Percentiles rank a stretch among this genome's conserved stretches.
These are phyloP conservation scores for Ptilodon capucinus DNA, from an alignment of 2,888 invertebrate species.

Conservation along the genomic window DNA sequence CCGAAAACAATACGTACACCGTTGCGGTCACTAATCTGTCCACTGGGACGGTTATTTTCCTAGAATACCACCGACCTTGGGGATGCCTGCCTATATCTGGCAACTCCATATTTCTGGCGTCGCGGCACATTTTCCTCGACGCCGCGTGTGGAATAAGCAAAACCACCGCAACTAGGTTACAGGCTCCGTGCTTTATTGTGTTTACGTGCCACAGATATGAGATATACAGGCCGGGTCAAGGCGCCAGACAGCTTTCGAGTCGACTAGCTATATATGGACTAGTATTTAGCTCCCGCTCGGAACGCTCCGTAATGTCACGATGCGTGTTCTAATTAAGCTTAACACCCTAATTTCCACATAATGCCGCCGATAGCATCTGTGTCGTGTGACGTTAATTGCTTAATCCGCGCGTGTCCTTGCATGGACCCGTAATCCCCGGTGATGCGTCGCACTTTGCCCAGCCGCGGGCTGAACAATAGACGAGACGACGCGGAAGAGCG, in stretches of 20 bases:
- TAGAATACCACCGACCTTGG: conserved; percentile 44
- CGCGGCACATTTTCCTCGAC: conserved; percentile 48
- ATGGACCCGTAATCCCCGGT: conserved; percentile 49
- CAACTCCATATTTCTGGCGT: conserved; percentile 42
- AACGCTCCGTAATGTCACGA: conserved; percentile 57
- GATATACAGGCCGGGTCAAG: conserved; percentile 77
- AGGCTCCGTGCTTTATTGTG: conserved; percentile 75
- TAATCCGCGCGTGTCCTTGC: conserved; percentile 68
- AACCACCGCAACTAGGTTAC: conserved; percentile 71
- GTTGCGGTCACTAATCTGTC: conserved; percentile 36
- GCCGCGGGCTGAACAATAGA: conserved; percentile 59
- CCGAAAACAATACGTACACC: conserved; percentile 31
- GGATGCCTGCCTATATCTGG: conserved; percentile 36
- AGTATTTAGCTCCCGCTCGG: conserved; percentile 64
- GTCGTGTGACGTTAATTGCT: conserved; percentile 60
- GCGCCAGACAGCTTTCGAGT: conserved; percentile 76
- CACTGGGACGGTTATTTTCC: conserved; percentile 32
- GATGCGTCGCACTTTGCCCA: conserved; percentile 34
- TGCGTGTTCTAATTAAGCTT: conserved; percentile 55
- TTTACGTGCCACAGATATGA: conserved; percentile 79
- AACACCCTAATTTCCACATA: conserved; percentile 64
- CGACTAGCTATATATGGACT: conserved; percentile 66
- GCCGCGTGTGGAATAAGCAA: conserved; percentile 67
- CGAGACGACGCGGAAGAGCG: conserved; percentile 70
- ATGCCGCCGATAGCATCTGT: conserved; percentile 53